Conservation (phyloP, 1,140 invertebrate genomes). For the Neuroterus valhalla region DNA sequence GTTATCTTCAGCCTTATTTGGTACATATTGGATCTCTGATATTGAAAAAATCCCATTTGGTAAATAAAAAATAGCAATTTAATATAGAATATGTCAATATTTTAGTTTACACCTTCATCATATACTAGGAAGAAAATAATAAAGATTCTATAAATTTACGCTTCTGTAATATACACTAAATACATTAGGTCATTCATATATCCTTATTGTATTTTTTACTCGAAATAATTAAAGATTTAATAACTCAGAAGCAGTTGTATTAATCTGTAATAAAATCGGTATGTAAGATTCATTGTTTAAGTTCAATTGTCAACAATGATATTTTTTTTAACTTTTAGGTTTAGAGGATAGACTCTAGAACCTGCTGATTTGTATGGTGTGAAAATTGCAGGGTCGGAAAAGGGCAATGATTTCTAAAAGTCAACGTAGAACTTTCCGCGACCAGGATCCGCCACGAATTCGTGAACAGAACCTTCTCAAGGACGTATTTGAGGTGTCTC, state of each 20-base stretch:
- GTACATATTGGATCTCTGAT: no score
- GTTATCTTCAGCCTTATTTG: background rate
- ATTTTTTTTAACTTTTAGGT: background rate
- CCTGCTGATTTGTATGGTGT: background rate
- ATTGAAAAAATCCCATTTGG: background rate
- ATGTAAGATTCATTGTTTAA: background rate
- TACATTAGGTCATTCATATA: no score
- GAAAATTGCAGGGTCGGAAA: background rate
- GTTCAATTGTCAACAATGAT: background rate
- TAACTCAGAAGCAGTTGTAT: no score
- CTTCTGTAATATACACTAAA: no score
- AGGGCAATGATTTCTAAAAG: constrained; percentile 60
- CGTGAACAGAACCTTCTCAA: constrained; percentile 56
- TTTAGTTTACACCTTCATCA: no score
- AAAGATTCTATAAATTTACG: no score
- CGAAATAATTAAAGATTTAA: no score
- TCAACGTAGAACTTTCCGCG: constrained; percentile 64
- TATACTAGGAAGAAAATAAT: no score
- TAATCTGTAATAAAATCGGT: no score
- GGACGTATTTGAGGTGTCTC: constrained; percentile 55
- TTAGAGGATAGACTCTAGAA: background rate
- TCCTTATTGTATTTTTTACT: no score
- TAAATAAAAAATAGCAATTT: background rate
- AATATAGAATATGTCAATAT: no score
- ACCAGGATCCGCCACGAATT: constrained; percentile 69